Evolutionary conservation across 2,888 invertebrate genomes (phyloP), one percentile per base, ranked within the genome.

Genomic region (Spodoptera littoralis): DNA sequence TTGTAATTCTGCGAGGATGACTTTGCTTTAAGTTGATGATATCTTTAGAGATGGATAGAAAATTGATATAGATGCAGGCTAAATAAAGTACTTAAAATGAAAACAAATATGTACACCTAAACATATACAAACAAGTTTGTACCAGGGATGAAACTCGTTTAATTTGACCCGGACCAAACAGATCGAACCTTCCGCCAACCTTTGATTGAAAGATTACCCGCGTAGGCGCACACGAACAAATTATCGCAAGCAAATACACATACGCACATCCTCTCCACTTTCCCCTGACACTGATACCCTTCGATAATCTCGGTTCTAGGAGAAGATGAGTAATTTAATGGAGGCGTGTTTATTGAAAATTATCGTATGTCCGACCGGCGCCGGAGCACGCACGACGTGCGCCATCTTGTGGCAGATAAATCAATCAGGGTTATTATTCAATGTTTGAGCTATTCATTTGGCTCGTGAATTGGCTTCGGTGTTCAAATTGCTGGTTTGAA

Each of bases 271-370:
- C 77, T 78, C 75, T 73, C 76, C 61, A 80, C 82, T 84, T 85
- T 80, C 78, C 46, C 76, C 58, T 81, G 84, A 82, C 82, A 81
- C 74, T 71, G 83, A 86, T 84, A 81, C 78, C 79, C 80, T 69
- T 64, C 60, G 85, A 86, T 85, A 84, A 83, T 85, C 81, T 83
- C 49, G 13, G 60, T 67, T 70, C 73, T 69, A 77, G 77, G 79
- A 79, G 79, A 83, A 85, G 82, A 85, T 84, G 83, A 84, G 81
- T 84, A 81, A 82, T 84, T 79, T 77, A 81, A 83, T 85, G 60
- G 71, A 82, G 80, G 83, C 80, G 84, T 82, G 82, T 78, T 82
- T 81, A 84, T 85, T 86, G 83, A 83, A 85, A 86, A 87, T 86
- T 81, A 85, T 83, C 80, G 76, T 80, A 69, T 80, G 80, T 79